Conservation (phyloP, 2,888 invertebrate species). For the Tenthredo livida region DNA sequence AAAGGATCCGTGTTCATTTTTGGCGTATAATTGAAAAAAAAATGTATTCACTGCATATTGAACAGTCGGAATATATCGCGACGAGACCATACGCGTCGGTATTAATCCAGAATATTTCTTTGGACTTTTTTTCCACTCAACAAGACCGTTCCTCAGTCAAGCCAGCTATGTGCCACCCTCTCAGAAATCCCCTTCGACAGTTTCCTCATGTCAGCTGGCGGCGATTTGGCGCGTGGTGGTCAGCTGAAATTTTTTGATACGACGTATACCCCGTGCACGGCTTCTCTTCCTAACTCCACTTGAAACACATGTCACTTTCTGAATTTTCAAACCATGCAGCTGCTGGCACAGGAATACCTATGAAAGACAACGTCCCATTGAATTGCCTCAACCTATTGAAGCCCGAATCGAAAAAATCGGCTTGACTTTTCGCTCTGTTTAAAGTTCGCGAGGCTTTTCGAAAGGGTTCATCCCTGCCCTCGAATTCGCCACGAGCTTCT, state of each 20-base stretch:
- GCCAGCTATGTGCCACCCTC: not conserved
- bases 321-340: not conserved
- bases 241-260: not conserved
- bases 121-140: not conserved
- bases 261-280: not conserved
- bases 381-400: not conserved
- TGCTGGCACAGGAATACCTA: not conserved
- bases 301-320: not conserved
- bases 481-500: not conserved
- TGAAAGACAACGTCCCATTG: not conserved
- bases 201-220: constrained; percentile 3
- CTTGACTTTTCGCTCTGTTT: not conserved
- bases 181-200: not conserved
- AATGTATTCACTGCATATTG: too few relatives aligned
- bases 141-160: not conserved
- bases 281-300: not conserved
- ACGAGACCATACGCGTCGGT: not conserved
- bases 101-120: not conserved
- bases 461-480: not conserved
- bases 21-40: too few relatives aligned
- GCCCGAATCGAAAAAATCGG: not conserved
- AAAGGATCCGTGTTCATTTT: too few relatives aligned
- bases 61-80: too few relatives aligned
- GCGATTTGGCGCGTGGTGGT: constrained; percentile 19
- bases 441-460: not conserved